Conservation (phyloP, 1,140 invertebrate species). For the Onthophagus taurus region DNA sequence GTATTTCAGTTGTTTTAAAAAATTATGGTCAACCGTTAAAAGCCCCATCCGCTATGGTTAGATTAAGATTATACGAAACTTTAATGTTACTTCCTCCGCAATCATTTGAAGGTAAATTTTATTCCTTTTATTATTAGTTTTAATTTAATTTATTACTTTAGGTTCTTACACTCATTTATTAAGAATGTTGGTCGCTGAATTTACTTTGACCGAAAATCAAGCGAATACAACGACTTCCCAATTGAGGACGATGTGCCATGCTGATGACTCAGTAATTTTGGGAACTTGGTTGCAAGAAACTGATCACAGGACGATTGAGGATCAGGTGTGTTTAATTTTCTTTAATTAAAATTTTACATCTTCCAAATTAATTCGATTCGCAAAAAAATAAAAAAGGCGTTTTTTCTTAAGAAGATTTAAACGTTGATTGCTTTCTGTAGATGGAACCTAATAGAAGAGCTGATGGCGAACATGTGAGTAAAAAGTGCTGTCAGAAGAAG, state of each 20-base stretch:
- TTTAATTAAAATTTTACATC: not conserved
- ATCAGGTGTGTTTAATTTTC: conserved; percentile 66
- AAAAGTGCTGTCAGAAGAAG: conserved; percentile 8
- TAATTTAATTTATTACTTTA: conserved; percentile 24
- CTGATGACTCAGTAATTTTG: conserved; percentile 79
- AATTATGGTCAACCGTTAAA: conserved; percentile 90
- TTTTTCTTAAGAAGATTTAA: conserved; percentile 5
- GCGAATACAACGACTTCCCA: conserved; percentile 91
- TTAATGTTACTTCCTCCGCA: conserved; percentile 73
- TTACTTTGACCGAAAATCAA: conserved; percentile 90
- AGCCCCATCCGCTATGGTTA: conserved; percentile 84
- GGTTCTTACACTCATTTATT: conserved; percentile 77
- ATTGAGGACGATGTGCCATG: conserved; percentile 77
- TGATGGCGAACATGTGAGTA: conserved; percentile 66
- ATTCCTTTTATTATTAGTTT: not conserved
- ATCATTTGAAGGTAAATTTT: conserved; percentile 64
- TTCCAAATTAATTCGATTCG: too few relatives aligned
- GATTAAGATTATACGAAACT: conserved; percentile 85
- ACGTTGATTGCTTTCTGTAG: conserved; percentile 41
- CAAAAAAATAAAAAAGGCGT: too few relatives aligned
- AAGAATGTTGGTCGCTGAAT: conserved; percentile 92
- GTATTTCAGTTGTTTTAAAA: conserved; percentile 77
- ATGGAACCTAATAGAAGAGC: conserved; percentile 66
- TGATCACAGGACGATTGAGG: conserved; percentile 93
- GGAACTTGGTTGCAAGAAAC: conserved; percentile 88